Percentiles rank a stretch among this genome's conserved stretches.
These are phyloP conservation scores for Montipora capricornis DNA, from an alignment of 64 coral and sea anemone species.

Conservation along the genomic window DNA sequence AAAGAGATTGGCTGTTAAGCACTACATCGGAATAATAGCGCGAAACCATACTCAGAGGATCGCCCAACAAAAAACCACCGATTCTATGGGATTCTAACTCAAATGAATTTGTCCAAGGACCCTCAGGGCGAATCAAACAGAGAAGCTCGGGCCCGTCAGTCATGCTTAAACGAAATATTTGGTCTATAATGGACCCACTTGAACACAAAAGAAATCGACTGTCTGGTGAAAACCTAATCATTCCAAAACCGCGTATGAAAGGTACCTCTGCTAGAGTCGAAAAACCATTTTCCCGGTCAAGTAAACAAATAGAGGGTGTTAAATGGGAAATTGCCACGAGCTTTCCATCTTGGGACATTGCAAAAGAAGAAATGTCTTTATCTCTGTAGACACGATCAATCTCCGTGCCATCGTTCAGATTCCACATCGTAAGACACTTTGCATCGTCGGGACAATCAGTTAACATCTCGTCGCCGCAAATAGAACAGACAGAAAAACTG, in stretches of 20 bases:
- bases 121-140: not conserved
- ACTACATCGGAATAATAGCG: no score
- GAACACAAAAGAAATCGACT: not conserved
- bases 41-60: not conserved
- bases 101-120: not conserved
- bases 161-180: not conserved
- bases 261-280: not conserved
- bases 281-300: not conserved
- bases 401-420: not conserved
- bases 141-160: not conserved
- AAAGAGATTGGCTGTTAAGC: no score
- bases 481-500: not conserved
- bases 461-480: not conserved
- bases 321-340: slow-evolving; percentile 1
- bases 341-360: not conserved
- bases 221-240: not conserved
- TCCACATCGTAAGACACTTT: not conserved
- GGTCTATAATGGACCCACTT: no score
- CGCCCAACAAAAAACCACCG: not conserved
- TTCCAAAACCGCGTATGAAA: no score
- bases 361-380: not conserved
- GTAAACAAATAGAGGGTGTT: not conserved
- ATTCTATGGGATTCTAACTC: not conserved
- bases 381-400: not conserved
- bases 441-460: slow-evolving; percentile 14